Evolutionary conservation across 2,113 vertebrate species (phyloP).

Genomic region (Sinocyclocheilus anshuiensis): DNA sequence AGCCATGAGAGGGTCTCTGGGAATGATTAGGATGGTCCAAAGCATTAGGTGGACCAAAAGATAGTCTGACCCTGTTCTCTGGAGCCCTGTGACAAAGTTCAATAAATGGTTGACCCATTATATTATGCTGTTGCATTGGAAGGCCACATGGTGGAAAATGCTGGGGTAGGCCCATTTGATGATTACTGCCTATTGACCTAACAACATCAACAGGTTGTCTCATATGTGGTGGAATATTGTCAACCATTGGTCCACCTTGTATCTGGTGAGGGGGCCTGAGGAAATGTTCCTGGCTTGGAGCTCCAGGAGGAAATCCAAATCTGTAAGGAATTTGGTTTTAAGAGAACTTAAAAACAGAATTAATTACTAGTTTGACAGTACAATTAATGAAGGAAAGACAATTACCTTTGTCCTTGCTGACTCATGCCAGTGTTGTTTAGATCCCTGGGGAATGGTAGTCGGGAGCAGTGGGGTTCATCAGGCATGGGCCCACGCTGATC

Average conservation of each 20-base stretch:
- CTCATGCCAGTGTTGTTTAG: conserved; percentile 76
- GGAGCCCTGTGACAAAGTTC: conserved; percentile 88
- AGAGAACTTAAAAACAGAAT: neutral
- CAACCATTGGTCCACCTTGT: conserved; percentile 65
- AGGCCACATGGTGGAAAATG: conserved; percentile 82
- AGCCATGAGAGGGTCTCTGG: conserved; percentile 65
- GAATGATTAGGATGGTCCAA: conserved; percentile 71
- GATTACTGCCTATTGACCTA: conserved; percentile 63
- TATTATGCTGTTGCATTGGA: conserved; percentile 86
- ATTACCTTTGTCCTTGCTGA: conserved; percentile 82
- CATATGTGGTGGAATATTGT: conserved; percentile 78
- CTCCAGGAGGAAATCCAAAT: conserved; percentile 77
- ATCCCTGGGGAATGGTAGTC: conserved; percentile 76
- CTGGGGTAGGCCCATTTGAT: conserved; percentile 74
- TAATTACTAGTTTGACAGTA: neutral
- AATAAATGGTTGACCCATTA: conserved; percentile 92
- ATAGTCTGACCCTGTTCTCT: conserved; percentile 80
- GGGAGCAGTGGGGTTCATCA: conserved; percentile 73
- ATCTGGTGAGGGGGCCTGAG: conserved; percentile 76
- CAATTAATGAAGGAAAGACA: neutral
- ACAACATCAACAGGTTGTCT: conserved; percentile 81
- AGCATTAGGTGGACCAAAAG: conserved; percentile 68
- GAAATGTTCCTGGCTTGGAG: conserved; percentile 82
- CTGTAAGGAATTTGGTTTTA: conserved; percentile 65
- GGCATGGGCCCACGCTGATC: conserved; percentile 76